Base-by-base conservation (phyloP, 2,888 invertebrate genomes). In the Apodemia mormo region DNA sequence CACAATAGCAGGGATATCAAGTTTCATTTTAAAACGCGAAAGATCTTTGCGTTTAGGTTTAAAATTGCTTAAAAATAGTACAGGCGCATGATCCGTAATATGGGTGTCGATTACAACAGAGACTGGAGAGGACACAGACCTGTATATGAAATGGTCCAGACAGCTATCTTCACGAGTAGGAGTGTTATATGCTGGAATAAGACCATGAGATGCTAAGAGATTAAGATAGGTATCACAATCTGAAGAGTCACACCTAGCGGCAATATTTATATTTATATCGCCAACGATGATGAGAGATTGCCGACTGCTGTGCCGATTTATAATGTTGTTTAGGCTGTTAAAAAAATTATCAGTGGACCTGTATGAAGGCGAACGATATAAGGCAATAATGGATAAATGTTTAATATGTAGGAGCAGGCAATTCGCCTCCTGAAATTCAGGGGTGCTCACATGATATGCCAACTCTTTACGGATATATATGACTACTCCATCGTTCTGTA, bases 371-470 rank as follows among this genome's bases (percentile, higher is more conserved):
- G 14, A 8, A 8, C n/a, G 52, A 52, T 52, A 52, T 22, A 52
- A 22, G 22, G 52, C 52, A 7, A 22, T 8, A 7, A 52, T 52
- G 2, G 22, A 52, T 52, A 52, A 8, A 22, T 52, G 6, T 7
- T 52, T 52, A 52, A 52, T 52, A 1, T 52, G 52, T 52, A n/a
- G n/a, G 1, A 30, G 29, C 9, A 58, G 58, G 30, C 58, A 58
- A 10, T 58, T 58, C 58, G 30, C 58, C 22, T 58, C 58, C 58
- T 58, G 58, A 58, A 58, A 58, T 58, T 58, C 58, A 29, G 58
- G 49, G 12, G 30, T 58, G 10, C 10, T 58, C 3, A 12, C 29
- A 1, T 58, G 1, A 4, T 10, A 52, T 7, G 22, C 7, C 52
- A n/a, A 52, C 52, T 52, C n/a, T 22, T 22, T 52, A 22, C n/a